Evolutionary conservation across 2,797 vertebrate genomes (phyloP), one percentile per base, ranked within the genome.

Genomic region (Kryptopterus vitreolus): DNA sequence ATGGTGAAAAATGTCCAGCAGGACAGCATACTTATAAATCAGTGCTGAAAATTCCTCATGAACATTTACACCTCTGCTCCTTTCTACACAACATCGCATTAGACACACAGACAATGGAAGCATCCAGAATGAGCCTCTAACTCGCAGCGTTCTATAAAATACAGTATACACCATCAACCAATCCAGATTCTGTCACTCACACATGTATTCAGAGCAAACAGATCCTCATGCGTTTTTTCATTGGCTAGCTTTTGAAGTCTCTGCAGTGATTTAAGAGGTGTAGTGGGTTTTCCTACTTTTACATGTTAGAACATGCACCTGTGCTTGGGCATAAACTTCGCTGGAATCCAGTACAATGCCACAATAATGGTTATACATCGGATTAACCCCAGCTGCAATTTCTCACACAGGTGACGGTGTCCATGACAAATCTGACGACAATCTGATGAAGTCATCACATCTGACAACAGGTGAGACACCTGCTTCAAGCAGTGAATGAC

Each of bases 41-140:
- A 81, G 70, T 35, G 80, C 82, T 63, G 58, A 89, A 87, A 84
- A 90, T 89, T 90, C 87, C 74, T 83, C 59, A 83, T 84, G 74
- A 52, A 61, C 46, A 16, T 35, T 53, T 35, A 3, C 22, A 46
- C 48, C 63, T 22, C 75, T 65, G 7, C 46, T 50, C 57, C 78
- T 33, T 35, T 72, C 71, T 53, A 58, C 52, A 55, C 61, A 53
- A 46, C 48, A 29, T 35, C 9, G 50, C 63, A 22, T 22, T 18
- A 38, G 13, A 58, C 55, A 62, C 24, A 57, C 48, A 53, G 26
- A 3, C 35, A 62, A 48, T 1, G 10, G 22, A 73, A 57, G 18
- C 48, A 52, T 18, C 6, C 11, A 50, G 29, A 72, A 38, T 50
- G 18, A 55, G 29, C 46, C 63, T 38, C 53, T 15, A 68, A 22